A percentile compares a stretch with the other conserved stretches of the same genome.
Evolutionary conservation across 2,888 invertebrate genomes (phyloP).

Genomic region (Panzeria rudis): DNA sequence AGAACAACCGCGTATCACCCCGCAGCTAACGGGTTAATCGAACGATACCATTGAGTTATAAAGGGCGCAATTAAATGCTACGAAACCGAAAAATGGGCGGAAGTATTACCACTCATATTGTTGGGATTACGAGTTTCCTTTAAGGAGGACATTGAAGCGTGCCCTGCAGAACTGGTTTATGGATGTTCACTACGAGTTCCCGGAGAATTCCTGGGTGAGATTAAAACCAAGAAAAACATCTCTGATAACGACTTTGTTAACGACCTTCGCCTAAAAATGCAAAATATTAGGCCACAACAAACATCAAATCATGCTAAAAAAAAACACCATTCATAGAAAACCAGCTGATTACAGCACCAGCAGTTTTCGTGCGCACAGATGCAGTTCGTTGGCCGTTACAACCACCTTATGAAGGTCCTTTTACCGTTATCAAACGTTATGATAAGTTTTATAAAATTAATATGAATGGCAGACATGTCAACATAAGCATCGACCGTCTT

Average conservation of each 20-base stretch:
- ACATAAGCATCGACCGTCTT: too few relatives aligned
- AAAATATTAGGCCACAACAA: too few relatives aligned
- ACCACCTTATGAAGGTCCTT: too few relatives aligned
- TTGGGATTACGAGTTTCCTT: not conserved
- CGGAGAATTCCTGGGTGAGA: not conserved
- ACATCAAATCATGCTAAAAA: too few relatives aligned
- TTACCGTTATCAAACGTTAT: too few relatives aligned
- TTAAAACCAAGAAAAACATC: not conserved
- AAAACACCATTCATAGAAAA: too few relatives aligned
- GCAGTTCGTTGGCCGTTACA: too few relatives aligned
- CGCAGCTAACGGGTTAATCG: conserved; percentile 57
- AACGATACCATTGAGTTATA: conserved; percentile 57
- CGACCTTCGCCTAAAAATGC: not conserved
- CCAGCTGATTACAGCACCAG: too few relatives aligned
- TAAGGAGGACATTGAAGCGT: not conserved
- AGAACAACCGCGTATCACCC: not conserved
- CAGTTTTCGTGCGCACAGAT: too few relatives aligned
- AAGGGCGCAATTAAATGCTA: conserved; percentile 26
- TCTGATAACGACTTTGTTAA: not conserved
- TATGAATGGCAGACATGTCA: too few relatives aligned
- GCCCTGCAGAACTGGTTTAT: not conserved
- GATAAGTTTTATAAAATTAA: too few relatives aligned
- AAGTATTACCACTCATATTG: not conserved
- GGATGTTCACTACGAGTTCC: not conserved
- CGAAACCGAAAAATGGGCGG: not conserved